Evolutionary conservation across 1,140 invertebrate species (phyloP).

Genomic region (Macrostomum lignano): DNA sequence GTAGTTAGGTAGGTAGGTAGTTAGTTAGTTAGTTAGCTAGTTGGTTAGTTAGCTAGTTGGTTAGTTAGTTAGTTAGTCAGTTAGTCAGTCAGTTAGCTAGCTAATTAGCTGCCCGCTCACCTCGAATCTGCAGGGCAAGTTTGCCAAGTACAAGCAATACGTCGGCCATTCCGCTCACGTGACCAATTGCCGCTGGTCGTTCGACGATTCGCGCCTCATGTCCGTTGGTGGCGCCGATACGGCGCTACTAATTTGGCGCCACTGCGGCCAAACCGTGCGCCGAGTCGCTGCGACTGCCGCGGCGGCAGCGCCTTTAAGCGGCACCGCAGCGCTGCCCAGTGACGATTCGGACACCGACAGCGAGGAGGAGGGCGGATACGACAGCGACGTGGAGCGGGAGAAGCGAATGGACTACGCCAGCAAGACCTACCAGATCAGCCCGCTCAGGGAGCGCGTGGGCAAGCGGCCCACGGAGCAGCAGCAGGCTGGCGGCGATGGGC

Average conservation of each 20-base stretch:
- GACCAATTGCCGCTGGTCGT: constrained; percentile 23
- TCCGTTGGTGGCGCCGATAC: constrained; percentile 26
- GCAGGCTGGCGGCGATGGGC: too few relatives aligned
- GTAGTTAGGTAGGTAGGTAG: too few relatives aligned
- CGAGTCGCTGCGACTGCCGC: constrained; percentile 6
- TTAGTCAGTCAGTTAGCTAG: too few relatives aligned
- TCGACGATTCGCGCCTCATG: constrained; percentile 15
- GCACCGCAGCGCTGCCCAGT: constrained; percentile 15
- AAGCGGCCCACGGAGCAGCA: too few relatives aligned
- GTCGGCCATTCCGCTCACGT: constrained; percentile 28
- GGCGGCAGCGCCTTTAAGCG: neutral
- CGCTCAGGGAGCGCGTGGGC: too few relatives aligned
- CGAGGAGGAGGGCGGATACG: constrained; percentile 27
- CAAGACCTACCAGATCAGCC: constrained; percentile 23
- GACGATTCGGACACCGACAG: constrained; percentile 26
- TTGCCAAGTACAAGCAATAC: constrained; percentile 28
- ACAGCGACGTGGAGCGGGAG: constrained; percentile 26
- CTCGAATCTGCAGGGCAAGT: constrained; percentile 25
- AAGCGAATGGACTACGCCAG: constrained; percentile 23
- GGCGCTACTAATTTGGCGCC: constrained; percentile 23
- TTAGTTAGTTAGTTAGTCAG: too few relatives aligned
- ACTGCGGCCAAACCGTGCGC: constrained; percentile 9
- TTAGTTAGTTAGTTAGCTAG: too few relatives aligned
- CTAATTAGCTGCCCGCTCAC: too few relatives aligned
- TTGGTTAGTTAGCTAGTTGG: too few relatives aligned